Evolutionary conservation across 2,797 vertebrate genomes (phyloP), one percentile per base, ranked within the genome.

Genomic region (Ciconia nigra): DNA sequence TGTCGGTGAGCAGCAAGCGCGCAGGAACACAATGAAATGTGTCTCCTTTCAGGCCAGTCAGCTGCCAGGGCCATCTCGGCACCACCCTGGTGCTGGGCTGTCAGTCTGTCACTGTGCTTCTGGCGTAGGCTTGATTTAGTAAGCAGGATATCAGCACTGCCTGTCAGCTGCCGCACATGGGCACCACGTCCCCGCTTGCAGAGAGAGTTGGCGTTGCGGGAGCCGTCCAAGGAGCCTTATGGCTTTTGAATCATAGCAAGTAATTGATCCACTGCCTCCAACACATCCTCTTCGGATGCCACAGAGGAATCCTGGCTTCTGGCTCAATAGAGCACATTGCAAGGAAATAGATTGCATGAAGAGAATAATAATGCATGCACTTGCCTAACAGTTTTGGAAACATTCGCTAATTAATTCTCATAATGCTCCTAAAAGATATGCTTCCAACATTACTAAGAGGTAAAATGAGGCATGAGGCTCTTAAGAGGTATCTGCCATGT

Each of bases 231-330:
- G 89, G 57, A 96, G 93, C 87, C 91, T 69, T 6, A 26, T 10
- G 80, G 89, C 90, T 95, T 70, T 79, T 47, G 66, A 86, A 79
- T 42, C 9, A 4, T 6, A 70, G 96, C 44, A 39, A 88, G 54
- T 66, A 76, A 96, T 88, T 82, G 94, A 95, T 94, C 94, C 83
- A 8, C 65, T 91, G 85, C 88, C 90, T 95, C 94, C 62, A 86
- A 62, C 73, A 74, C 93, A 79, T 93, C 81, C 94, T 95, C 70
- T 58, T 46, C 0, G 5, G 87, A 41, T 88, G 93, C 80, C 80
- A 59, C 89, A 55, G 86, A 93, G 91, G 90, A 94, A 61, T 79
- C 83, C 91, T 85, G 90, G 94, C 91, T 91, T 52, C 86, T 95
- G 89, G 62, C 85, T 93, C 83, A 37, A 4, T 26, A 51, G 82